Conservation (phyloP, 2,797 vertebrate species). For the Gobionotothen gibberifrons region DNA sequence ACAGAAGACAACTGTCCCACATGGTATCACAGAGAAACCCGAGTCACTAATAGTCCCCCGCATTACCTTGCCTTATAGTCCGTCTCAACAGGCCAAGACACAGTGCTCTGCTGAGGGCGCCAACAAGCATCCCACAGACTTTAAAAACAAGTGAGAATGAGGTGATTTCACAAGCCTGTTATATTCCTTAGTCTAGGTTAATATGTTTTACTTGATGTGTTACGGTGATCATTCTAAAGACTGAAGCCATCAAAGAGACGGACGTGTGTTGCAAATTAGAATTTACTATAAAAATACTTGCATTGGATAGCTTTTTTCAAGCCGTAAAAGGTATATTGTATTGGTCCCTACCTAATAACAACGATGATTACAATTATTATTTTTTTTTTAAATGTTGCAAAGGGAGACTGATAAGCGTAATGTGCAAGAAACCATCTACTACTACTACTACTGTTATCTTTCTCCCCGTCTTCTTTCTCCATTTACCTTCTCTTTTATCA, state of each 20-base stretch:
- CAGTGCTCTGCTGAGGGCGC: slow-evolving; percentile 35
- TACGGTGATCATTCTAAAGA: slow-evolving; percentile 43
- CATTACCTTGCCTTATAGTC: slow-evolving; percentile 13
- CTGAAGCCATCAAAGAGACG: not conserved
- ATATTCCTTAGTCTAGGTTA: slow-evolving; percentile 29
- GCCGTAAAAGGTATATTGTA: too few relatives aligned
- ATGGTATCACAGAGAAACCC: slow-evolving; percentile 60
- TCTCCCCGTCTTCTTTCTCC: not conserved
- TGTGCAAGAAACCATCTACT: not conserved
- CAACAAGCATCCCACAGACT: slow-evolving; percentile 38
- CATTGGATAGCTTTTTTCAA: too few relatives aligned
- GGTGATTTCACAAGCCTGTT: slow-evolving; percentile 63
- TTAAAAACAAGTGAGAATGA: slow-evolving; percentile 71
- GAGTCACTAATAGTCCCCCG: slow-evolving; percentile 44
- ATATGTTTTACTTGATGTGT: slow-evolving; percentile 13
- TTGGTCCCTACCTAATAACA: too few relatives aligned
- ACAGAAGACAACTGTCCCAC: slow-evolving; percentile 47
- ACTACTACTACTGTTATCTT: not conserved
- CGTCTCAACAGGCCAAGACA: slow-evolving; percentile 12
- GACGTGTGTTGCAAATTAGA: too few relatives aligned
- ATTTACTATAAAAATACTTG: too few relatives aligned
- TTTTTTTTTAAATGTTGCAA: too few relatives aligned
- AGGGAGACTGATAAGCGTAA: slow-evolving; percentile 43
- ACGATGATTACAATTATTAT: slow-evolving; percentile 34
- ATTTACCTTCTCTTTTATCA: slow-evolving; percentile 22